A percentile compares a stretch with the other conserved stretches of the same genome.
Evolutionary conservation across 2,797 vertebrate species (phyloP).

Genomic region (Typhlichthys eigenmanni): DNA sequence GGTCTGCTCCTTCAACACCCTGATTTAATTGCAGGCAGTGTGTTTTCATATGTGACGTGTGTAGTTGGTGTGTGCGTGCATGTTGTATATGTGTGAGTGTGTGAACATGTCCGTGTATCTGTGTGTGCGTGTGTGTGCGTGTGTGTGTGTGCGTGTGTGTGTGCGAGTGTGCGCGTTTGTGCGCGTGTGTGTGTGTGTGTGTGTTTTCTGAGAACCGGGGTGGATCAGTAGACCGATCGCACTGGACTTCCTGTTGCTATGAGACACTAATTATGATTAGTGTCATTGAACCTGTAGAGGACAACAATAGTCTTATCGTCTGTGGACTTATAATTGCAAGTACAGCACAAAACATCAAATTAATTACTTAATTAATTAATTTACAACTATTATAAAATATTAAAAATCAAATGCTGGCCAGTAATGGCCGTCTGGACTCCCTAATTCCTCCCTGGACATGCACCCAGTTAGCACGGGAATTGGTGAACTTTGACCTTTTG

Average conservation of each 20-base stretch:
- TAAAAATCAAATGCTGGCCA: constrained; percentile 11
- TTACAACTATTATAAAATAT: not conserved
- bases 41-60: constrained; percentile 9
- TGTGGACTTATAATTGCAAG: not conserved
- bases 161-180: constrained; percentile 19
- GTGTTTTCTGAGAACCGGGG: constrained; percentile 49
- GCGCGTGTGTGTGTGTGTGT: constrained; percentile 37
- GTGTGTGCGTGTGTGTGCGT: not conserved
- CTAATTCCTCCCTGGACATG: not conserved
- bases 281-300: constrained; percentile 28
- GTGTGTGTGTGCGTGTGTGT: constrained; percentile 8
- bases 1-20: constrained; percentile 77
- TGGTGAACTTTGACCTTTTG: constrained; percentile 60
- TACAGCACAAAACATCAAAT: not conserved
- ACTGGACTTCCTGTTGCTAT: constrained; percentile 67
- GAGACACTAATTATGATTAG: constrained; percentile 54
- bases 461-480: constrained; percentile 28
- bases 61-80: constrained; percentile 3
- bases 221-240: constrained; percentile 67
- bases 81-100: constrained; percentile 8
- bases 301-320: constrained; percentile 13
- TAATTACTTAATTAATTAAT: not conserved
- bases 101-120: constrained; percentile 10
- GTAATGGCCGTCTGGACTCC: not conserved
- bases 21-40: constrained; percentile 65